Evolutionary conservation across 2,113 vertebrate species (phyloP), one percentile per base, ranked within the genome.

Genomic region (Saccopteryx bilineata): DNA sequence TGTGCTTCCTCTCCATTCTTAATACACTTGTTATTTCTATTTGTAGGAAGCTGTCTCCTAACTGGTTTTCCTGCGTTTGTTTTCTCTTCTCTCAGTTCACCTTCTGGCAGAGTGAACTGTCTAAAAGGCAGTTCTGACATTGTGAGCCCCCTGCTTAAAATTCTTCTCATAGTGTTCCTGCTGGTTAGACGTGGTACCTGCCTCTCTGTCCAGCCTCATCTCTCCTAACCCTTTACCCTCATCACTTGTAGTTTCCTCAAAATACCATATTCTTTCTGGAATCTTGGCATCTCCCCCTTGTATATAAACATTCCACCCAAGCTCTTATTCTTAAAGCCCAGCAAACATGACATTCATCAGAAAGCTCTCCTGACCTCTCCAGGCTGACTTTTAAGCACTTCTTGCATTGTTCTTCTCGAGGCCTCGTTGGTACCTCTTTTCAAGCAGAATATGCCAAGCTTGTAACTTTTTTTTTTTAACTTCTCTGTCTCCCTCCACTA

Each of bases 231-330:
- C n/a, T 54, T 87, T 26, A 28, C 10, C 3, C 11, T 80, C 21
- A n/a, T 60, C 3, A 11, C 61, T 39, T 90, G 52, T 52, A 56
- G 18, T 46, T 58, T 85, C 46, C 63, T 87, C 31, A 95, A 5
- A 48, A 33, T 86, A 46, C 5, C 39, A 7, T 33, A 0, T 82
- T 71, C 69, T 24, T 92, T 96, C 14, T 83, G 31, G 78, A 87
- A 61, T 87, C 46, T 76, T 87, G n/a, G 23, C 54, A 48, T 92
- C 52, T 90, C 65, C 72, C 2, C 10, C 66, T 95, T 94, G 60
- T 83, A 23, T 58, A 14, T 66, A 48, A 63, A 46, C 23, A 56
- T 76, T 60, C 28, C 14, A 60, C 13, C 18, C 7, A 58, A 56
- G 15, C 68, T 71, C n/a, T 39, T 71, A 7, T 75, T 61, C 58